Base-by-base conservation (phyloP, 2,113 vertebrate species). In the Danionella cerebrum region DNA sequence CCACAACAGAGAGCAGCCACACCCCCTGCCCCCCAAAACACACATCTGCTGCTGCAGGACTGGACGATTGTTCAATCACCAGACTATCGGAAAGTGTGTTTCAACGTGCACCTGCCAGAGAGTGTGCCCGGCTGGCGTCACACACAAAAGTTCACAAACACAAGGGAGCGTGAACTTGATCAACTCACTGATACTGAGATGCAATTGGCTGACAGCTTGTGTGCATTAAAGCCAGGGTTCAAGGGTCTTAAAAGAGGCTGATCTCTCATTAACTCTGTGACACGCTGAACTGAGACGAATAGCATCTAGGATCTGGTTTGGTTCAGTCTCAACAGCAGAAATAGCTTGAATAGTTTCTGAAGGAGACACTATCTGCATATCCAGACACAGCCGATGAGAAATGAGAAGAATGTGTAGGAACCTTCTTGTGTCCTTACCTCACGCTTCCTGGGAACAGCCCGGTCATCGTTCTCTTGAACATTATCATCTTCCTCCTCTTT, bases 361-460 rank as follows among this genome's bases (percentile, higher is more conserved):
- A n/a, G n/a, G n/a, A n/a, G n/a, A n/a, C 25, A 13, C 38, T 45
- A 45, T 60, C 58, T 21, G 14, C n/a, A 11, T 9, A 5, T 45
- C 45, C 14, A 31, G 41, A 60, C n/a, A 60, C 18, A 5, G 11
- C 29, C 5, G 16, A 45, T 7, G 42, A 38, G 5, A 31, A 44
- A 21, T 1, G 39, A 60, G 39, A 60, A 60, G 58, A 60, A 45
- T 36, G 51, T 33, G 33, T 24, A 13, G 8, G 2, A 44, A 42
- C 18, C 41, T 33, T 35, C 14, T 14, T 8, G 9, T 19, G 2
- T 24, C 8, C 16, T 84, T 88, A 96, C 96, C 93, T 98, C 91
- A 16, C 76, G 69, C 12, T 84, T 84, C 77, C 84, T 79, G 1
- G 85, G 78, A 63, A 89, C 70, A 0, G 87, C 73, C 0, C 84